Evolutionary conservation across 2,113 vertebrate genomes (phyloP).

Genomic region (Pterocles burchelli): DNA sequence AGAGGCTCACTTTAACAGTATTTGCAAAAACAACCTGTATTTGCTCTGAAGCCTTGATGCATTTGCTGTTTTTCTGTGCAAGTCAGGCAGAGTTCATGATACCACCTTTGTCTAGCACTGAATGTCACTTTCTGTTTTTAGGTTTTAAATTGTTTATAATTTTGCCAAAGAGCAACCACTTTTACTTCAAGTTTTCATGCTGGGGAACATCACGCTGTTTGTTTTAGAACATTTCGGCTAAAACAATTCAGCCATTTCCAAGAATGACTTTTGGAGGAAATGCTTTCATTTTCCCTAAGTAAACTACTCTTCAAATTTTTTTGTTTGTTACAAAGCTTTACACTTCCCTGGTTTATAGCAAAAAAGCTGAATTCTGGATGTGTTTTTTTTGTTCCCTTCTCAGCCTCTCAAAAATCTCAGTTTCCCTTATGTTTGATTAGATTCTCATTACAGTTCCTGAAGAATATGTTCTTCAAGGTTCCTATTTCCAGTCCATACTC

Average conservation of each 20-base stretch:
- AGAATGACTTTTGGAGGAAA: conserved; percentile 2
- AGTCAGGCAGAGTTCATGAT: background rate
- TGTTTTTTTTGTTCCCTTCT: background rate
- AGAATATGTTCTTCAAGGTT: background rate
- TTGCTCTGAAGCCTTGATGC: background rate
- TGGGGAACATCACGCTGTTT: conserved; percentile 3
- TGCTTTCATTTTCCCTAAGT: background rate
- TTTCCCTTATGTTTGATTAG: background rate
- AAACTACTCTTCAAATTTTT: background rate
- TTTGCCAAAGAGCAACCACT: conserved; percentile 15
- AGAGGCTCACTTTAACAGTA: background rate
- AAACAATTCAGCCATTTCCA: conserved; percentile 10
- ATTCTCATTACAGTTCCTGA: background rate
- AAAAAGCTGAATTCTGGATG: background rate
- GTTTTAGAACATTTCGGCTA: background rate
- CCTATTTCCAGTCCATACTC: background rate
- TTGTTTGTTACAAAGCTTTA: background rate
- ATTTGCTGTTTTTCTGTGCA: background rate
- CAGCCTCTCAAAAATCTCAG: background rate
- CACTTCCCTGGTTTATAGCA: background rate
- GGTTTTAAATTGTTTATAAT: conserved; percentile 31
- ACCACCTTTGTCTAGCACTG: background rate
- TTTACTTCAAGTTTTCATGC: background rate
- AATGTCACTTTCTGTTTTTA: conserved; percentile 13
- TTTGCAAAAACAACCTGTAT: background rate